A percentile compares a stretch with the other conserved stretches of the same genome.
Conservation (phyloP, 2,888 invertebrate genomes). For the Diploptera punctata region DNA sequence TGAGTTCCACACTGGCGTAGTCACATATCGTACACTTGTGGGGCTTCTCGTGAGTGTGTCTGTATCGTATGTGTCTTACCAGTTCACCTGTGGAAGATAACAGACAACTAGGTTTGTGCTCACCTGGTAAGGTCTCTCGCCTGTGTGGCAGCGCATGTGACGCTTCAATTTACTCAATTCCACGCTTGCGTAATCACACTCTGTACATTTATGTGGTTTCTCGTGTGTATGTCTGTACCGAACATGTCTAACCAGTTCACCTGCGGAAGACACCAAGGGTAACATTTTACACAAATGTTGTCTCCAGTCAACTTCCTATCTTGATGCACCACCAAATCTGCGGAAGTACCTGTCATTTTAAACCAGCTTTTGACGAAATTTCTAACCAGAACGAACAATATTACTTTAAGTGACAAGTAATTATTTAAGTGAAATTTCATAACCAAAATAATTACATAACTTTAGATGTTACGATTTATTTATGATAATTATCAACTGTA, state of each 20-base stretch:
- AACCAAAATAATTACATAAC: too few species aligned
- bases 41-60: constrained; percentile 97
- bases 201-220: constrained; percentile 96
- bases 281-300: constrained; percentile 39
- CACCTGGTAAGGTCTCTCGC: constrained; percentile 84
- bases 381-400: too few species aligned
- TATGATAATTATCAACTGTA: too few species aligned
- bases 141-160: constrained; percentile 94
- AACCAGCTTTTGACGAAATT: too few species aligned
- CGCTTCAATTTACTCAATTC: constrained; percentile 94
- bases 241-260: constrained; percentile 91
- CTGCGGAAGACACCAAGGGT: constrained; percentile 56
- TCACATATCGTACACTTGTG: constrained; percentile 96
- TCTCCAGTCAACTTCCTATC: constrained; percentile 31
- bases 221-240: constrained; percentile 96
- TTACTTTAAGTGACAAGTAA: too few species aligned
- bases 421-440: too few species aligned
- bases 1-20: constrained; percentile 95
- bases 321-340: constrained; percentile 15
- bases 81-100: constrained; percentile 71
- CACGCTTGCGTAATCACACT: constrained; percentile 96
- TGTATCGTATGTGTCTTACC: constrained; percentile 93
- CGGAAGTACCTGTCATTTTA: too few species aligned
- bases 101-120: constrained; percentile 32
- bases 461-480: too few species aligned